Percentiles rank a stretch among this genome's conserved stretches.
Evolutionary conservation across 1,140 invertebrate genomes (phyloP).

Genomic region (Rhagoletis pomonella): DNA sequence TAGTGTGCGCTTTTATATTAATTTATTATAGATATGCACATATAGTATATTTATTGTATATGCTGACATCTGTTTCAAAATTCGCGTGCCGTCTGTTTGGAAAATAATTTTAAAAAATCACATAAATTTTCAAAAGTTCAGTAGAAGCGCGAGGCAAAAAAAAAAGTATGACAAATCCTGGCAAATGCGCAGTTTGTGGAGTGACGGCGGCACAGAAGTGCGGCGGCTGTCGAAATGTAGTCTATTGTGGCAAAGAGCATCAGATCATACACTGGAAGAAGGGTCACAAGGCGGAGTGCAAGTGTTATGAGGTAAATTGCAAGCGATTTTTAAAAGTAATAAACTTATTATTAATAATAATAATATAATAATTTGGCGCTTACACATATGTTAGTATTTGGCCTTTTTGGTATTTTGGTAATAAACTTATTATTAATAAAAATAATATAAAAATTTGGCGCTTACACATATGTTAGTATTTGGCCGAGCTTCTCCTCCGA

Average conservation of each 20-base stretch:
- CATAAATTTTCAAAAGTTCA: not conserved
- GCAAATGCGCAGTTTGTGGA: constrained; percentile 76
- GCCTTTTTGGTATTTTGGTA: too few species aligned
- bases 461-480: too few species aligned
- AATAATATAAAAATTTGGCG: too few species aligned
- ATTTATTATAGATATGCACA: not conserved
- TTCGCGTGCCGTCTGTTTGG: not conserved
- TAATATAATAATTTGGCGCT: too few species aligned
- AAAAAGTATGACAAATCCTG: constrained; percentile 59
- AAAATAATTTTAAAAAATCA: not conserved
- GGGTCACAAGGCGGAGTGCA: constrained; percentile 80
- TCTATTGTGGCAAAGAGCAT: constrained; percentile 83
- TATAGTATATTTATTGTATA: not conserved
- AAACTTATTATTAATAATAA: too few species aligned
- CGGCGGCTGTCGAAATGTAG: constrained; percentile 79
- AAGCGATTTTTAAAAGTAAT: not conserved
- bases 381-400: too few species aligned
- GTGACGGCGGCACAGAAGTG: constrained; percentile 78
- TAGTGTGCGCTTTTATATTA: not conserved
- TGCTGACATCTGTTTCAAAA: not conserved
- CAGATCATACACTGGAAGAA: constrained; percentile 82
- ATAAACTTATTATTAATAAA: not conserved
- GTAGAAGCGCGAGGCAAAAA: not conserved
- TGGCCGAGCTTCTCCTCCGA: too few species aligned
- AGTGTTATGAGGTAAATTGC: constrained; percentile 73